These are phyloP conservation scores for Cynocephalus volans DNA, from an alignment of 2,113 vertebrate species.

Conservation along the genomic window DNA sequence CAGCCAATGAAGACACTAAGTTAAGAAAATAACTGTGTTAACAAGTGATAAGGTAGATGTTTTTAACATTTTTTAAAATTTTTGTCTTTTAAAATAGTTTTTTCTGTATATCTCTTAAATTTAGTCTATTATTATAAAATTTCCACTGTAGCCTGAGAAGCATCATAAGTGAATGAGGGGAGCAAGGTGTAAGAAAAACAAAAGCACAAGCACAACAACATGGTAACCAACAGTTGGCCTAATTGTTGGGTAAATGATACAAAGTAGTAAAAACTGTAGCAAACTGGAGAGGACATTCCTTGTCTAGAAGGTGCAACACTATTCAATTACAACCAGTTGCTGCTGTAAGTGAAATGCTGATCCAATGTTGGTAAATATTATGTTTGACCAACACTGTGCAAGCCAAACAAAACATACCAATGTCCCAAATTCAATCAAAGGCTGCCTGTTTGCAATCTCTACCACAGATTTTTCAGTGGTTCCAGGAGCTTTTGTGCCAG, in stretches of 20 bases:
- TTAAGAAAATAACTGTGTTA: slow-evolving; percentile 61
- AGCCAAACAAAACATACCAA: not conserved
- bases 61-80: not conserved
- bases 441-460: not conserved
- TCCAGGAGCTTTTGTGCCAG: not conserved
- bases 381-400: not conserved
- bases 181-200: not conserved
- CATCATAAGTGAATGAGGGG: not conserved
- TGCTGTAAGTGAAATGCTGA: not conserved
- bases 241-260: not conserved
- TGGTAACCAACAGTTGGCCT: not conserved
- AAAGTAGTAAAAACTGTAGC: not conserved
- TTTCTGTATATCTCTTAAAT: not conserved
- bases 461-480: slow-evolving; percentile 1
- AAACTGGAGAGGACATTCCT: not conserved
- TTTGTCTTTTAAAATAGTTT: too few species aligned
- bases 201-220: not conserved
- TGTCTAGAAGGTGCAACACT: not conserved
- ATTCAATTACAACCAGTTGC: not conserved
- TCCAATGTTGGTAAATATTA: not conserved
- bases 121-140: slow-evolving; percentile 46
- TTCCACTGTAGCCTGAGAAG: not conserved
- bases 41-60: not conserved
- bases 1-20: slow-evolving; percentile 93
- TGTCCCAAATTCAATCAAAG: not conserved